Conservation (phyloP, 2,797 vertebrate genomes). For the Geotrypetes seraphini region DNA sequence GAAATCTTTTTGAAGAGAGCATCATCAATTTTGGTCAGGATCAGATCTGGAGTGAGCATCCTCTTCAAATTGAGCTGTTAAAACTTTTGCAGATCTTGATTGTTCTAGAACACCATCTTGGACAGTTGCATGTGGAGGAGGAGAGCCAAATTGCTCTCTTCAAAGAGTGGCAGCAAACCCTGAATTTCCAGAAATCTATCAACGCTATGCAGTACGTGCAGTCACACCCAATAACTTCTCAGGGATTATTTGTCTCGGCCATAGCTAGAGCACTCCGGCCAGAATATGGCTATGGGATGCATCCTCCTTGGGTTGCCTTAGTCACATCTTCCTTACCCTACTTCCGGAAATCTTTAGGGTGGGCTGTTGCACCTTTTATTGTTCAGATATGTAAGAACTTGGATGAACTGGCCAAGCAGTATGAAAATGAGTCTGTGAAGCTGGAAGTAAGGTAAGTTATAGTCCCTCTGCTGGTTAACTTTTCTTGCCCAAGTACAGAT, state of each 20-base stretch:
- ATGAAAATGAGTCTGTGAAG: slow-evolving; percentile 76
- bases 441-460: slow-evolving; percentile 56
- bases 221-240: slow-evolving; percentile 83
- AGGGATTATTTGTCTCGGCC: slow-evolving; percentile 87
- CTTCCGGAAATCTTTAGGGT: slow-evolving; percentile 82
- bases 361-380: slow-evolving; percentile 81
- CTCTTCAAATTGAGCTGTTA: slow-evolving; percentile 85
- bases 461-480: not conserved
- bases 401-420: slow-evolving; percentile 83
- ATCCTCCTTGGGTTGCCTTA: slow-evolving; percentile 85
- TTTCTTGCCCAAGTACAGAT: not conserved
- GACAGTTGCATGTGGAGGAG: slow-evolving; percentile 42
- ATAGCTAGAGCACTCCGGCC: slow-evolving; percentile 83
- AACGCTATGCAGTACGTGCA: slow-evolving; percentile 77
- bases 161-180: slow-evolving; percentile 82
- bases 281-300: slow-evolving; percentile 83
- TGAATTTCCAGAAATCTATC: slow-evolving; percentile 88
- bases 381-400: slow-evolving; percentile 90
- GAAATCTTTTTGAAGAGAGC: slow-evolving; percentile 69
- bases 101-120: slow-evolving; percentile 76
- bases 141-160: slow-evolving; percentile 60
- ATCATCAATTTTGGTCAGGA: slow-evolving; percentile 71
- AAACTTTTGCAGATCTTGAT: slow-evolving; percentile 88
- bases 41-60: slow-evolving; percentile 77
- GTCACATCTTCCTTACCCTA: slow-evolving; percentile 80